Conservation (phyloP, 2,113 vertebrate genomes). For the Megalops atlanticus region DNA sequence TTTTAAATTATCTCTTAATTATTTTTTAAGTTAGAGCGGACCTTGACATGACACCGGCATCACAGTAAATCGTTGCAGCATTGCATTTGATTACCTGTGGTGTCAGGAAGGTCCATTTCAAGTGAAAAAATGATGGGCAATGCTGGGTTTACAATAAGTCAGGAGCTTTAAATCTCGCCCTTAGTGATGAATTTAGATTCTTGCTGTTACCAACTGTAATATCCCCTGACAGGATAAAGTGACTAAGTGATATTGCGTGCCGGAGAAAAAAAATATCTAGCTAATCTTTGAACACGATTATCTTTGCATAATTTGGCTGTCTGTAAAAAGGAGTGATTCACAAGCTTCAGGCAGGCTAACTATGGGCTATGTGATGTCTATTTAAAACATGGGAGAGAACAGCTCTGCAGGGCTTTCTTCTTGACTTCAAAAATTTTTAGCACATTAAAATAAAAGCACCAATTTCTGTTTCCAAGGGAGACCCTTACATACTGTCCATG, state of each 20-base stretch:
- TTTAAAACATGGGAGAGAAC: slow-evolving; percentile 47
- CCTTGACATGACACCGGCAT: neutral
- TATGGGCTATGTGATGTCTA: slow-evolving; percentile 53
- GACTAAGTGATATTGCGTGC: slow-evolving; percentile 62
- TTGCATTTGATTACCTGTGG: slow-evolving; percentile 50
- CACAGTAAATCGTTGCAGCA: slow-evolving; percentile 42
- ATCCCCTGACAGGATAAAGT: slow-evolving; percentile 66
- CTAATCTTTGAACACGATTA: slow-evolving; percentile 71
- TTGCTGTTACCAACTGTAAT: slow-evolving; percentile 60
- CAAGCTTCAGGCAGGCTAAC: slow-evolving; percentile 43
- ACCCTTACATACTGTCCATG: neutral
- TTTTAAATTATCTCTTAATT: too few relatives aligned
- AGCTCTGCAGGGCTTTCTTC: slow-evolving; percentile 32
- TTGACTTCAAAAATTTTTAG: slow-evolving; percentile 37
- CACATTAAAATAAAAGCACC: slow-evolving; percentile 23
- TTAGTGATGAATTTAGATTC: slow-evolving; percentile 63
- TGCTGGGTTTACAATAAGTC: slow-evolving; percentile 38
- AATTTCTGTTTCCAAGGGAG: neutral
- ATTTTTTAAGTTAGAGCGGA: too few relatives aligned
- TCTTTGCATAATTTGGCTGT: slow-evolving; percentile 69
- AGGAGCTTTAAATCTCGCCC: slow-evolving; percentile 56
- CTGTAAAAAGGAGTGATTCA: slow-evolving; percentile 66
- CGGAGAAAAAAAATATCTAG: slow-evolving; percentile 54
- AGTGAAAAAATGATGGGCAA: slow-evolving; percentile 54
- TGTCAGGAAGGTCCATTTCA: slow-evolving; percentile 45